Conservation (phyloP, 2,113 vertebrate species). For the Eurystomus gularis region DNA sequence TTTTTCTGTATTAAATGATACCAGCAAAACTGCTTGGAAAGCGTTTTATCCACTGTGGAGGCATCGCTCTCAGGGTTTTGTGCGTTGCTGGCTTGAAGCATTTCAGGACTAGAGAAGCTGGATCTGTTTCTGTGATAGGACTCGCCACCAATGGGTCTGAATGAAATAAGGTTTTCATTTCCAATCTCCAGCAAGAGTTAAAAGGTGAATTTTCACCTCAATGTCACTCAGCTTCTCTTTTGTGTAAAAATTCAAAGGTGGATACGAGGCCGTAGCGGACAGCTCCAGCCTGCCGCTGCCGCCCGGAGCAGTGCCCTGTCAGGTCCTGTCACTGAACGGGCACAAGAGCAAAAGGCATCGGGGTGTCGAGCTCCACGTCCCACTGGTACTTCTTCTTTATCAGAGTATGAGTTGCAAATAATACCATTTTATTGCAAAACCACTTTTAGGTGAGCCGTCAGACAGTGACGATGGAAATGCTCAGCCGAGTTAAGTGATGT, state of each 20-base stretch:
- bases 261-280: constrained; percentile 57
- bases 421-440: not conserved
- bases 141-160: not conserved
- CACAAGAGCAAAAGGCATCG: constrained; percentile 37
- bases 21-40: not conserved
- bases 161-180: constrained; percentile 58
- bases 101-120: not conserved
- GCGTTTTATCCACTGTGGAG: not conserved
- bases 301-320: not conserved
- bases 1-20: not conserved
- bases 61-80: not conserved
- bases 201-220: constrained; percentile 67
- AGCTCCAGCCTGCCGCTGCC: constrained; percentile 51
- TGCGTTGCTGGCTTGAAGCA: not conserved
- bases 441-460: not conserved
- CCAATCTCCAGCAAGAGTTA: constrained; percentile 54
- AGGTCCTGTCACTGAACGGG: constrained; percentile 48
- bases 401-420: constrained; percentile 42
- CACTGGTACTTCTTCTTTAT: not conserved
- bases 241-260: constrained; percentile 58
- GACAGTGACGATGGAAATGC: not conserved
- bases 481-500: not conserved
- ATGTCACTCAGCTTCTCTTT: constrained; percentile 64
- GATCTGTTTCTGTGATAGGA: not conserved
- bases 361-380: constrained; percentile 49